Conservation (phyloP, 2,797 vertebrate genomes). For the Moxostoma hubbsi region DNA sequence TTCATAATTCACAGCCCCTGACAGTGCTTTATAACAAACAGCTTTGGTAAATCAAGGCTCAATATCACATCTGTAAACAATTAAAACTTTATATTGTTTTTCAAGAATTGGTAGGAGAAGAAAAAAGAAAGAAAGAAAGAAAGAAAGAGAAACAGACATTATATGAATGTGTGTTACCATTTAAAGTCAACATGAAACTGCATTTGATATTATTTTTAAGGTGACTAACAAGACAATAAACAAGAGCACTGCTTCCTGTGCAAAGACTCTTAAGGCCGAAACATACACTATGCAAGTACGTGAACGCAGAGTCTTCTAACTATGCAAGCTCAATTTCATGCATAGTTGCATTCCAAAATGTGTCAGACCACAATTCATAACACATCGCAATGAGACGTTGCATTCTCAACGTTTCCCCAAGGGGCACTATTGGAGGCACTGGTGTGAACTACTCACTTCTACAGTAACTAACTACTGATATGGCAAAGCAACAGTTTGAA, state of each 20-base stretch:
- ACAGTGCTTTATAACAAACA: conserved; percentile 77
- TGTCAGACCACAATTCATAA: no score
- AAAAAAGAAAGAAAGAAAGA: conserved; percentile 27
- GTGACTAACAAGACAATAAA: not conserved
- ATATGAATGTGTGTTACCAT: not conserved
- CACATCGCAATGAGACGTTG: no score
- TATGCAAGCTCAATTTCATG: no score
- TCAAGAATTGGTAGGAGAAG: conserved; percentile 18
- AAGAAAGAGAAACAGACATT: conserved; percentile 39
- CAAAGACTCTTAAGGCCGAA: not conserved
- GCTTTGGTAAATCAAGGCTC: conserved; percentile 79
- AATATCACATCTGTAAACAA: conserved; percentile 81
- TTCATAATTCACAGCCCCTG: conserved; percentile 73
- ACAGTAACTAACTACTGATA: no score
- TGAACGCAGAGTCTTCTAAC: no score
- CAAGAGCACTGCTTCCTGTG: not conserved
- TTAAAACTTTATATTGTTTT: conserved; percentile 70
- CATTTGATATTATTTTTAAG: not conserved
- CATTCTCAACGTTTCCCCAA: no score
- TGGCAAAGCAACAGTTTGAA: no score
- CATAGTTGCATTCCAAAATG: no score
- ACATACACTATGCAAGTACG: no score
- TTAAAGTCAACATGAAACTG: conserved; percentile 20
- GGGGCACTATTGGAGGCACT: no score
- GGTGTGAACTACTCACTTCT: no score